Base-by-base conservation (phyloP, 2,113 vertebrate species). In the Leucosticte australis region DNA sequence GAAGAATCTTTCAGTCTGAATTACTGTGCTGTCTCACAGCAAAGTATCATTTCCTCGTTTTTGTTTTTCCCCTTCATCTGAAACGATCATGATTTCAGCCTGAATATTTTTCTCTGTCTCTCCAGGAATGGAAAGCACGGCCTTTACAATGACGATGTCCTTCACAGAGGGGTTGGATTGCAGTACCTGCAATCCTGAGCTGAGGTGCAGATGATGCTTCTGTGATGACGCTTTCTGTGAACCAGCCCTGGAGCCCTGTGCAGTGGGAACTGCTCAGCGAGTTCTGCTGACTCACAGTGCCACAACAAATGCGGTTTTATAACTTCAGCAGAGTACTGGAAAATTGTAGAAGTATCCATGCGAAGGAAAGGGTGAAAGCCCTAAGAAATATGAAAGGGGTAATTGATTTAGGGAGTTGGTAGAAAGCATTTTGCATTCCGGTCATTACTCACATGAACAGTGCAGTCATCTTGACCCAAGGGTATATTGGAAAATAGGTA, bases 211-310 rank as follows among this genome's bases (percentile, higher is more conserved):
- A n/a, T 13, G 64, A 59, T 81, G 86, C 52, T 68, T 41, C 57
- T 35, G 1, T 5, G 3, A 33, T 2, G 50, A 8, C 11, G 67
- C 65, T 71, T 24, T 60, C 62, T 37, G 19, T 47, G 46, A 80
- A 28, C 13, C 42, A 35, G 50, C 39, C 89, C 71, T 10, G 62
- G 62, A 80, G 69, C 83, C 57, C 50, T 13, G 37, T 9, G n/a
- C 57, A 28, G 77, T 3, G 44, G 55, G 33, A 90, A 73, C 59
- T 21, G 73, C 89, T 91, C 41, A 2, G 49, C 2, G 2, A 44
- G 84, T 63, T 81, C 70, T 94, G 93, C 92, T 96, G 96, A 97
- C 85, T 96, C 95, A 95, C 62, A 7, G 63, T 23, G 49, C 77
- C 78, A 57, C 64, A 37, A 49, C 42, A 68, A 83, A 73, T 2